Percentiles rank a stretch among this genome's conserved stretches.
Conservation (phyloP, 2,888 invertebrate species). For the Ramazzottius varieornatus region DNA sequence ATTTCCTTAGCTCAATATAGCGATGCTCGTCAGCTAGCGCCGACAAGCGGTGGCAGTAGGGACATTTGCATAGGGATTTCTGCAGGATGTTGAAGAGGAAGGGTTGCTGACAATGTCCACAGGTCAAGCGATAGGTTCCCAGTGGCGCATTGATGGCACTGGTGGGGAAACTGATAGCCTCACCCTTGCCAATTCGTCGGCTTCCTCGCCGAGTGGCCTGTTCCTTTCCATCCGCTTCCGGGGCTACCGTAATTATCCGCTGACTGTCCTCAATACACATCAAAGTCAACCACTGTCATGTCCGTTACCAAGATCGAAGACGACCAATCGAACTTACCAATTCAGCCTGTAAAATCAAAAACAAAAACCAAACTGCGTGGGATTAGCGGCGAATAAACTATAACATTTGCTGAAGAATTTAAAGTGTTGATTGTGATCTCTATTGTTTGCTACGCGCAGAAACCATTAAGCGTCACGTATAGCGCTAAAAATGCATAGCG, state of each 20-base stretch:
- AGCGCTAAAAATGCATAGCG: no score
- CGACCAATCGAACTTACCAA: not conserved
- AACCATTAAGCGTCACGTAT: no score
- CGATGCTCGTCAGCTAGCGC: not conserved
- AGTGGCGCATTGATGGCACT: not conserved
- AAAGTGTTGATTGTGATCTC: no score
- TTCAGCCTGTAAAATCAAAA: no score
- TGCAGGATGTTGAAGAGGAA: not conserved
- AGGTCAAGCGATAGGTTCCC: not conserved
- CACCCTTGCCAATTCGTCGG: no score
- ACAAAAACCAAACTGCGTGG: no score
- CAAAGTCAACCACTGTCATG: no score
- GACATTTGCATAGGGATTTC: not conserved
- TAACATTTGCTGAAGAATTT: no score
- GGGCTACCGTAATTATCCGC: not conserved
- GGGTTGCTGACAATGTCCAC: not conserved
- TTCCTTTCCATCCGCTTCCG: no score
- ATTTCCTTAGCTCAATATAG: not conserved
- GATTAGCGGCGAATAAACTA: no score
- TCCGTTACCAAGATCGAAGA: not conserved
- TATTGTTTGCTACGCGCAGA: no score
- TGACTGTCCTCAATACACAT: not conserved
- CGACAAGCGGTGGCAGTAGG: not conserved
- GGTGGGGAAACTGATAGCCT: not conserved
- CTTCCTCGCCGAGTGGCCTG: no score